Evolutionary conservation across 23 tunicate species (phyloP).

Genomic region (Trididemnum nubilum): DNA sequence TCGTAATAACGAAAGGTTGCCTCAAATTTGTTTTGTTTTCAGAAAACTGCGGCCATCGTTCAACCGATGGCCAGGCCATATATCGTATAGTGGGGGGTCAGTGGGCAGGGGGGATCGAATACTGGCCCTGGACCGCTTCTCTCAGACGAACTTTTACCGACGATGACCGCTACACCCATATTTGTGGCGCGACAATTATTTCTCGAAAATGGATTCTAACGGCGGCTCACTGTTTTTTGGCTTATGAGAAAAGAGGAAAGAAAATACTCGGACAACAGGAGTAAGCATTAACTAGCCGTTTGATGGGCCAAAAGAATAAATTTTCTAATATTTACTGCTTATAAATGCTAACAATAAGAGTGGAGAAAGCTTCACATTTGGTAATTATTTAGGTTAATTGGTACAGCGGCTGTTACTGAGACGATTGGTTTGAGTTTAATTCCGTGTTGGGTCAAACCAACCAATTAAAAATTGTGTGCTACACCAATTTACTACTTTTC

Average conservation of each 20-base stretch:
- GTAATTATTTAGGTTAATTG: no score
- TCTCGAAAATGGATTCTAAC: conserved; percentile 76
- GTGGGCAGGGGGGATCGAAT: conserved; percentile 71
- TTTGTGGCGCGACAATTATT: conserved; percentile 87
- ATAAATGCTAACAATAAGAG: no score
- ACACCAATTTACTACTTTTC: no score
- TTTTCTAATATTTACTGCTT: neutral
- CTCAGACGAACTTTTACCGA: conserved; percentile 79
- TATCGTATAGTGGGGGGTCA: conserved; percentile 84
- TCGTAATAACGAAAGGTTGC: no score
- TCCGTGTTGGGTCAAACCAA: no score
- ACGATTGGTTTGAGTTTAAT: no score
- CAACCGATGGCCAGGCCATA: conserved; percentile 47
- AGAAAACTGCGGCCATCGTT: conserved; percentile 60
- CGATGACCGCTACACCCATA: conserved; percentile 69
- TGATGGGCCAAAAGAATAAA: neutral
- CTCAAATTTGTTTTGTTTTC: no score
- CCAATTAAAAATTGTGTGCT: no score
- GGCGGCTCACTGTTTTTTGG: conserved; percentile 89
- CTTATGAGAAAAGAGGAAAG: conserved; percentile 46
- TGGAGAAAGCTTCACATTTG: no score
- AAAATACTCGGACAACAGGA: conserved; percentile 65
- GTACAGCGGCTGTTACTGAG: no score
- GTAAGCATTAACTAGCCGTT: conserved; percentile 33
- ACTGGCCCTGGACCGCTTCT: conserved; percentile 97